phyloP scores from a whole-genome alignment of 2,113 vertebrate genomes.

The Microcebus griseorufus region DNA sequence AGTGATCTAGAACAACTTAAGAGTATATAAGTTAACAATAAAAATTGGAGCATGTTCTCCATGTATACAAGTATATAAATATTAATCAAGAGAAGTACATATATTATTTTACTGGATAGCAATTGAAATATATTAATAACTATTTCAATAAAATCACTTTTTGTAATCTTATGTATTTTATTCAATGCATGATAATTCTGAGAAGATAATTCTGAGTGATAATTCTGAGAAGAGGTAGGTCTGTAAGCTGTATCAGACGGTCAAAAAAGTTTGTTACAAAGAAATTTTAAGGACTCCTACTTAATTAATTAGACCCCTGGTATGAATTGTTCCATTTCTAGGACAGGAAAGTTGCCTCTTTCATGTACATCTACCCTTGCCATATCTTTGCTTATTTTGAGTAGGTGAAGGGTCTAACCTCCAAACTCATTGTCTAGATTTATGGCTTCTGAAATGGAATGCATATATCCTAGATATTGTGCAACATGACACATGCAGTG shows the following conservation, averaged over 20 bases:
- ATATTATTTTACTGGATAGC: neutral
- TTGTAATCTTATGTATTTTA: neutral
- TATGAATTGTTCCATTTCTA: neutral
- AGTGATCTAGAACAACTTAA: neutral
- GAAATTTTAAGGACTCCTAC: neutral
- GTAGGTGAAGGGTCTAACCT: neutral
- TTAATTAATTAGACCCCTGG: neutral
- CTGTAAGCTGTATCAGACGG: neutral
- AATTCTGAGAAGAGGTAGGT: neutral
- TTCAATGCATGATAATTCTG: neutral
- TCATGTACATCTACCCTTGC: neutral
- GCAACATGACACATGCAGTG: neutral
- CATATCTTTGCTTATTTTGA: neutral
- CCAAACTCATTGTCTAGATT: neutral
- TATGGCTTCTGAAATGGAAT: neutral
- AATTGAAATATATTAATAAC: slow-evolving; percentile 16
- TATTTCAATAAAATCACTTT: neutral
- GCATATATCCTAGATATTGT: neutral
- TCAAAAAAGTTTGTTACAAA: neutral
- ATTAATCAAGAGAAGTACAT: neutral
- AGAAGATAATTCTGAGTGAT: neutral
- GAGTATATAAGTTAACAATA: neutral
- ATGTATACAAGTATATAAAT: neutral
- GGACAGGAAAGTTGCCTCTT: neutral
- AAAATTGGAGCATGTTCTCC: neutral